These are phyloP conservation scores for Acrobasis repandana DNA, from an alignment of 2,888 invertebrate genomes.

Conservation along the genomic window DNA sequence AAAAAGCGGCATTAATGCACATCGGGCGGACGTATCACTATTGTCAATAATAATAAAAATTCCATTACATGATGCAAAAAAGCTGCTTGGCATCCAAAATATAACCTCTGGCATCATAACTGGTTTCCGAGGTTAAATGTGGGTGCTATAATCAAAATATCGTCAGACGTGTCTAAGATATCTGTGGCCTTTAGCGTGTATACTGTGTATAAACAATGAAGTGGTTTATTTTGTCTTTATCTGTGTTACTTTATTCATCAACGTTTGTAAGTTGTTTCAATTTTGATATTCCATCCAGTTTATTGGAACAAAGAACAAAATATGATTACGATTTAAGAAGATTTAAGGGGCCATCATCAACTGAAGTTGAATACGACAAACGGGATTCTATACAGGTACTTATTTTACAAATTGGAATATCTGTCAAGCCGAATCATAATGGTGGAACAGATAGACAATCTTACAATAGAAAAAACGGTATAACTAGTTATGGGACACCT, in stretches of 20 bases:
- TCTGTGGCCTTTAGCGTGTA: conserved; percentile 4
- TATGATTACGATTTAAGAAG: conserved; percentile 1
- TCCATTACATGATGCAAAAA: conserved; percentile 5
- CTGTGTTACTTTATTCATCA: conserved; percentile 1
- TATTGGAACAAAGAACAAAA: not conserved
- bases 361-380: not conserved
- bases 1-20: too few species aligned
- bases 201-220: conserved; percentile 4
- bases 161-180: conserved; percentile 6
- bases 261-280: not conserved
- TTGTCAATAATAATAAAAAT: not conserved
- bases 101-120: conserved; percentile 15
- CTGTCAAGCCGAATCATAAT: not conserved
- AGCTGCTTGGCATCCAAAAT: conserved; percentile 1
- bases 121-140: conserved; percentile 19
- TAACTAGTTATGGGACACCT: not conserved
- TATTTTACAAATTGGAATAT: not conserved
- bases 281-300: not conserved
- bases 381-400: not conserved
- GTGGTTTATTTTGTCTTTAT: conserved; percentile 1
- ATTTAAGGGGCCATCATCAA: not conserved
- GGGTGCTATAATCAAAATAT: conserved; percentile 11
- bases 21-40: too few species aligned
- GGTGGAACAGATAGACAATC: too few species aligned
- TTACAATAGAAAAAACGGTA: not conserved